A percentile compares a stretch with the other conserved stretches of the same genome.
These are phyloP conservation scores for Macrophya alboannulata DNA, from an alignment of 2,888 invertebrate species.

Conservation along the genomic window DNA sequence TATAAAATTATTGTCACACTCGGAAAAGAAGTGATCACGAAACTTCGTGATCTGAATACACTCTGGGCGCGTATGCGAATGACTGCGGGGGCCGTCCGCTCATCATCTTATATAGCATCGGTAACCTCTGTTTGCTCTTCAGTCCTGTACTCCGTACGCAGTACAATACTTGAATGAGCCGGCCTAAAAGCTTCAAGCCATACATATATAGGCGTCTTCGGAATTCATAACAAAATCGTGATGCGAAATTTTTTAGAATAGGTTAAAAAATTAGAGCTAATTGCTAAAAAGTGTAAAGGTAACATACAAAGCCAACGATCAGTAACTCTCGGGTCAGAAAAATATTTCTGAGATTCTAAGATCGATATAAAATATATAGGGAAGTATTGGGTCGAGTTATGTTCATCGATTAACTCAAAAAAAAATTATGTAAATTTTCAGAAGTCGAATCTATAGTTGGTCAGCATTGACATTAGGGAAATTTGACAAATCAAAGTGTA, in stretches of 20 bases:
- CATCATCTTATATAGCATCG: slow-evolving; percentile 76
- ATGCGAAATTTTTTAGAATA: background rate
- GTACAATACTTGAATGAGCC: background rate
- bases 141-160: slow-evolving; percentile 12
- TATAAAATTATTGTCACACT: background rate
- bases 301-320: background rate
- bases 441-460: background rate
- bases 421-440: background rate
- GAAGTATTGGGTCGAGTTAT: background rate
- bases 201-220: background rate
- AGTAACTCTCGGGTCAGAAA: background rate
- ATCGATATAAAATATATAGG: background rate
- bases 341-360: background rate
- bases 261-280: background rate
- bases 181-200: background rate
- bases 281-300: background rate
- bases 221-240: background rate
- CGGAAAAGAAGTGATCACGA: background rate
- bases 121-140: slow-evolving; percentile 60
- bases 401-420: background rate
- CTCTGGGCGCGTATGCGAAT: slow-evolving; percentile 46
- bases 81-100: slow-evolving; percentile 40
- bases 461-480: background rate
- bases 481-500: background rate
- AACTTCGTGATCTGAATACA: slow-evolving; percentile 26